Evolutionary conservation across 2,797 vertebrate species (phyloP).

Genomic region (Threskiornis aethiopicus): DNA sequence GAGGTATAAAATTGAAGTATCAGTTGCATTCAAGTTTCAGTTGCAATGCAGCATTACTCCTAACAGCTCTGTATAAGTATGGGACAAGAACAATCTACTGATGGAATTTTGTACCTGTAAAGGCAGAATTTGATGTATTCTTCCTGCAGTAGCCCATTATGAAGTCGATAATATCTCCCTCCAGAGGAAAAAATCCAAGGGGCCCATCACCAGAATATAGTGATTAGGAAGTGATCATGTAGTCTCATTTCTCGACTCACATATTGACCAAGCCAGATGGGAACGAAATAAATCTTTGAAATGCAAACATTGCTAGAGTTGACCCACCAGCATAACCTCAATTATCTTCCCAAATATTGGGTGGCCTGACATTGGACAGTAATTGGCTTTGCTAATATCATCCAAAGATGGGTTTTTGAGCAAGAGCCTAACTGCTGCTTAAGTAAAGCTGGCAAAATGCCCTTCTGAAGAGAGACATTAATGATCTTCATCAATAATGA

Average conservation of each 20-base stretch:
- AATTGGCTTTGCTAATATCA: conserved; percentile 14
- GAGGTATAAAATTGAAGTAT: not conserved
- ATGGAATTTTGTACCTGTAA: not conserved
- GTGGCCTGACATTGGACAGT: not conserved
- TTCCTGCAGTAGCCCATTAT: not conserved
- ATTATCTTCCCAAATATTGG: conserved; percentile 19
- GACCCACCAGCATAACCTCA: conserved; percentile 10
- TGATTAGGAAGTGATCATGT: not conserved
- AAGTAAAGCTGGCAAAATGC: conserved; percentile 37
- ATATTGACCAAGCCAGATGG: not conserved
- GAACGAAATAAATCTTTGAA: not conserved
- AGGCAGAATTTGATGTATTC: not conserved
- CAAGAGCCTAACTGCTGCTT: not conserved
- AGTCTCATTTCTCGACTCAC: not conserved
- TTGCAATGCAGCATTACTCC: not conserved
- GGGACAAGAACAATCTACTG: not conserved
- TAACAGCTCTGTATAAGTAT: not conserved
- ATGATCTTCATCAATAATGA: conserved; percentile 35
- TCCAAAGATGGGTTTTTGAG: not conserved
- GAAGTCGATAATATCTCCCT: not conserved
- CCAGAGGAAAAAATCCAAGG: not conserved
- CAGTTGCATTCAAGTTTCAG: not conserved
- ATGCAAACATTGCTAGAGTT: not conserved
- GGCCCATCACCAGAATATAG: not conserved
- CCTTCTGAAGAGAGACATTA: conserved; percentile 9